Evolutionary conservation across 2,888 invertebrate species (phyloP).

Genomic region (Lobophora halterata): DNA sequence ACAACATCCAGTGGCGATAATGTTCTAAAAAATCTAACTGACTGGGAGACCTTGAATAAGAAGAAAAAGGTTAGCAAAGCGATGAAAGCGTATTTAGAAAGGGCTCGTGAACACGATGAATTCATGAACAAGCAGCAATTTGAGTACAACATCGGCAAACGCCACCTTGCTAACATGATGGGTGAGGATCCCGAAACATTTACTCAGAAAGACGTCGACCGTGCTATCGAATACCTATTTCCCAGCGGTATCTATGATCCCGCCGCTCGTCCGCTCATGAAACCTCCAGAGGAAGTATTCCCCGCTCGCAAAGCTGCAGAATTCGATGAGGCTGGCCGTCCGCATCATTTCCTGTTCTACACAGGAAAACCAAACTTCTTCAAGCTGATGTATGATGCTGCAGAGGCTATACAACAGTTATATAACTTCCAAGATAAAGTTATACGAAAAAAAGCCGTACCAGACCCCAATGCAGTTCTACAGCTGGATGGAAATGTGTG

Average conservation of each 20-base stretch:
- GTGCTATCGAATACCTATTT: slow-evolving; percentile 95
- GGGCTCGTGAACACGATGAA: slow-evolving; percentile 89
- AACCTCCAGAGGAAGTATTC: slow-evolving; percentile 93
- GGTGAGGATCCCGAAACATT: slow-evolving; percentile 95
- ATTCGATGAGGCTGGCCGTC: slow-evolving; percentile 94
- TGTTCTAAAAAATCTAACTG: slow-evolving; percentile 52
- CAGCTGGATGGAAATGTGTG: slow-evolving; percentile 69
- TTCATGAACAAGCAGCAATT: slow-evolving; percentile 89
- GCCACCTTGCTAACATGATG: slow-evolving; percentile 99
- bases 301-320: slow-evolving; percentile 92
- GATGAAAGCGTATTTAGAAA: slow-evolving; percentile 93
- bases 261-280: slow-evolving; percentile 93
- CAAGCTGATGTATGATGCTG: slow-evolving; percentile 89
- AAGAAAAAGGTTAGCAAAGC: slow-evolving; percentile 89
- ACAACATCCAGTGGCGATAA: slow-evolving; percentile 36
- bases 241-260: slow-evolving; percentile 95
- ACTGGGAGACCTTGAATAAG: slow-evolving; percentile 69
- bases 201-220: slow-evolving; percentile 92
- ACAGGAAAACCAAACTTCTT: slow-evolving; percentile 94
- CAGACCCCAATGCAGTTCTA: slow-evolving; percentile 82
- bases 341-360: slow-evolving; percentile 95
- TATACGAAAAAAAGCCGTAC: slow-evolving; percentile 80
- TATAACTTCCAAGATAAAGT: slow-evolving; percentile 87
- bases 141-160: slow-evolving; percentile 94
- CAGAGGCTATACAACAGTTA: slow-evolving; percentile 83